A percentile compares a stretch with the other conserved stretches of the same genome.
Evolutionary conservation across 2,888 invertebrate genomes (phyloP).

Genomic region (Leptopilina drosophilae): DNA sequence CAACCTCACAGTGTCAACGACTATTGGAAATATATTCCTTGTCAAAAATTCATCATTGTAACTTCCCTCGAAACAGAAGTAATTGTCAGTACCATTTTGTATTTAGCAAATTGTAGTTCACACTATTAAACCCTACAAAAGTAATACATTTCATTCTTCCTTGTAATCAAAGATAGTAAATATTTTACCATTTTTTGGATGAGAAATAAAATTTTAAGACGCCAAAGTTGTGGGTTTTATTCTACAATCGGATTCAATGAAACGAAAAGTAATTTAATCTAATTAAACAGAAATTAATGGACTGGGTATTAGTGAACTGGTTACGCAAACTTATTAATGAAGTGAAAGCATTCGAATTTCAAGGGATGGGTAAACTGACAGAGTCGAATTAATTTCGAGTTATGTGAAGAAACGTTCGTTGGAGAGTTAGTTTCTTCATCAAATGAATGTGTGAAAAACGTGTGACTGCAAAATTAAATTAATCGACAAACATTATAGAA

Average conservation of each 20-base stretch:
- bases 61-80: no score
- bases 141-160: no score
- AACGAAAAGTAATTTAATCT: neutral
- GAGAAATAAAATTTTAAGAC: no score
- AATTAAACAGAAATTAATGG: slow-evolving; percentile 5
- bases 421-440: neutral
- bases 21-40: no score
- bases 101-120: no score
- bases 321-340: neutral
- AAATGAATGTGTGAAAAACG: neutral
- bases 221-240: no score
- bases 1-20: no score
- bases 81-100: no score
- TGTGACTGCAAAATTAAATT: slow-evolving; percentile 13
- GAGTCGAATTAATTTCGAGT: slow-evolving; percentile 2
- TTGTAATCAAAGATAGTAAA: no score
- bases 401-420: neutral
- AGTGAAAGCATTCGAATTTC: neutral
- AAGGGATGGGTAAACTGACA: neutral
- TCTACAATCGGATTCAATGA: neutral
- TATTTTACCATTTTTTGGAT: no score
- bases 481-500: slow-evolving; percentile 27
- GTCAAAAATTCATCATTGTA: no score
- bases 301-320: neutral
- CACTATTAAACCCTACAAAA: no score